These are phyloP conservation scores for Phrynocephalus vlangalii DNA, from an alignment of 2,797 vertebrate species.

Conservation along the genomic window DNA sequence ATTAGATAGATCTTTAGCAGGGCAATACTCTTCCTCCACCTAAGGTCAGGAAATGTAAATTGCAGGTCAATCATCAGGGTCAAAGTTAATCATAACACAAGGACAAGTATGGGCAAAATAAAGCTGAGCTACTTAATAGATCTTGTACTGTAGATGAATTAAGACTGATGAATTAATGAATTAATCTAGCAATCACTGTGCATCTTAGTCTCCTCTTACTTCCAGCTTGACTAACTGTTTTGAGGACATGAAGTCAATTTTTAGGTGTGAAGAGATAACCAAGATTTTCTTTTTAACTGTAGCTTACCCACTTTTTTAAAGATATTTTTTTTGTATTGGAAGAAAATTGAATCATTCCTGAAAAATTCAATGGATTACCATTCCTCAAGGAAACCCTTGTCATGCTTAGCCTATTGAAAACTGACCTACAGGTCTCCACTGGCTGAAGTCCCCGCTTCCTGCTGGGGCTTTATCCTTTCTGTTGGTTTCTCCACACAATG, in stretches of 20 bases:
- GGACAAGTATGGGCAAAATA: constrained; percentile 15
- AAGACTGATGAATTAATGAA: not conserved
- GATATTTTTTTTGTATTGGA: constrained; percentile 24
- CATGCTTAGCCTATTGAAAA: constrained; percentile 17
- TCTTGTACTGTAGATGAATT: no score
- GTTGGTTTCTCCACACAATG: not conserved
- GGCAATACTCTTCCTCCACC: constrained; percentile 35
- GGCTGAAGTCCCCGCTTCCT: not conserved
- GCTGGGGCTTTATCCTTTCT: not conserved
- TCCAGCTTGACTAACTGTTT: constrained; percentile 15
- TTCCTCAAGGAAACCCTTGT: constrained; percentile 30
- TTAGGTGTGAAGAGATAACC: constrained; percentile 34
- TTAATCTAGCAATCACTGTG: not conserved
- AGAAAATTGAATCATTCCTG: not conserved
- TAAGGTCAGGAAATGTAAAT: constrained; percentile 50
- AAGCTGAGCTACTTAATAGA: not conserved
- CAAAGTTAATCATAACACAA: constrained; percentile 1
- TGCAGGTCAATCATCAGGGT: constrained; percentile 2
- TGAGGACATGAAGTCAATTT: constrained; percentile 37
- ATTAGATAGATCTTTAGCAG: constrained; percentile 64
- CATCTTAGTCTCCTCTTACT: not conserved
- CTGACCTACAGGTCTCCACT: not conserved
- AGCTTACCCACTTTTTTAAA: not conserved
- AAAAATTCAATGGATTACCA: constrained; percentile 34
- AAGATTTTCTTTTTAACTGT: not conserved